Percentiles rank a stretch among this genome's conserved stretches.
Evolutionary conservation across 2,797 vertebrate genomes (phyloP).

Genomic region (Tinamus major): DNA sequence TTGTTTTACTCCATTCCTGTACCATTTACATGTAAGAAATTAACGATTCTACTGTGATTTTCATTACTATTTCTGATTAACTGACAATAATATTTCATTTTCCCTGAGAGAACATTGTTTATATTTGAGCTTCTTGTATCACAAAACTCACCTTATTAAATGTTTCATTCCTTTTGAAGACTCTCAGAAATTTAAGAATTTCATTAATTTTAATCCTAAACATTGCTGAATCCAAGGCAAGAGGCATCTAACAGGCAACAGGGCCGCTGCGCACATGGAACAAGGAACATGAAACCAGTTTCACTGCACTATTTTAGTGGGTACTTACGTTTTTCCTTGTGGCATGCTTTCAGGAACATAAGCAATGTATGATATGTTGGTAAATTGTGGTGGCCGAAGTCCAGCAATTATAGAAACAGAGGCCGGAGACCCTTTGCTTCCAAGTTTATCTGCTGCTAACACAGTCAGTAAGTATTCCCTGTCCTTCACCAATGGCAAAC

Average conservation of each 20-base stretch:
- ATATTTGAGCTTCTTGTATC: neutral
- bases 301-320: neutral
- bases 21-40: neutral
- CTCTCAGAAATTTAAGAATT: neutral
- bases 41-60: neutral
- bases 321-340: conserved; percentile 85
- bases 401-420: conserved; percentile 87
- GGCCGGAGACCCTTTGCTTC: conserved; percentile 82
- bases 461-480: conserved; percentile 88
- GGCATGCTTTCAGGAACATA: conserved; percentile 84
- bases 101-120: neutral
- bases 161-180: conserved; percentile 11
- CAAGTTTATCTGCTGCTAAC: conserved; percentile 84
- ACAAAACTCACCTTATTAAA: neutral
- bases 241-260: neutral
- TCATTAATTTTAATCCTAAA: neutral
- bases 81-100: neutral
- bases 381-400: conserved; percentile 86
- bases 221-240: neutral
- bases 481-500: conserved; percentile 84
- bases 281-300: neutral
- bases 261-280: neutral
- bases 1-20: neutral
- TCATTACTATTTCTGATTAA: neutral
- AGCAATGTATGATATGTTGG: conserved; percentile 83